Evolutionary conservation across 2,888 invertebrate genomes (phyloP), one percentile per base, ranked within the genome.

Genomic region (Poecilobothrus nobilitatus): DNA sequence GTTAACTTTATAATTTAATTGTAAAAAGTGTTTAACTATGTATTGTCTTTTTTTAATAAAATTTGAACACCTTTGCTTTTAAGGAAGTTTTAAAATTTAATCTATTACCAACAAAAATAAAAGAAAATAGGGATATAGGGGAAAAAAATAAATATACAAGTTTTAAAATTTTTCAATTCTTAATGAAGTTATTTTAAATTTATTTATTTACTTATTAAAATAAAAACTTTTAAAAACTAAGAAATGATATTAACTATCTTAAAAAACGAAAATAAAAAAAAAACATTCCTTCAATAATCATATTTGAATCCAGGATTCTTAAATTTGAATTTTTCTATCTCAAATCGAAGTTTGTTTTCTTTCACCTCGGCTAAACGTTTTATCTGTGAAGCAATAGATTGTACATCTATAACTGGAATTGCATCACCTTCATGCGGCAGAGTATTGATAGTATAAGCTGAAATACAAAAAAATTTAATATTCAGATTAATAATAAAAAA

Each of bases 301-400:
- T 78, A 81, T 66, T 76, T 76, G 71, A 81, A 81, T 18, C 81
- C 81, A 2, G 81, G 81, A 76, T 81, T 81, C 70, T 81, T 79
- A 69, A 79, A 81, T 70, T 81, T 81, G 66, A 79, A 81, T 53
- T 81, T 78, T 64, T 80, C 80, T 68, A 81, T 79, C 74, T 81
- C 80, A 67, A 81, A 81, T 71, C 76, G 78, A 71, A 81, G 74
- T 68, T 79, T 76, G 71, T 81, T 81, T 22, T 77, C 77, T 69
- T 81, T 81, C 12, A 80, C 76, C 66, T 81, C 80, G n/a, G 81
- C 81, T 71, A 81, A 65, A 0, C 81, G 77, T 67, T 80, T 81
- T 3, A 81, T 72, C 68, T 81, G 80, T 8, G 75, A 72, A 8
- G 78, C 78, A 22, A 80, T 74, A 27, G 18, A n/a, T 10, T 63